Evolutionary conservation across 2,888 invertebrate species (phyloP).

Genomic region (Smittia sp.): DNA sequence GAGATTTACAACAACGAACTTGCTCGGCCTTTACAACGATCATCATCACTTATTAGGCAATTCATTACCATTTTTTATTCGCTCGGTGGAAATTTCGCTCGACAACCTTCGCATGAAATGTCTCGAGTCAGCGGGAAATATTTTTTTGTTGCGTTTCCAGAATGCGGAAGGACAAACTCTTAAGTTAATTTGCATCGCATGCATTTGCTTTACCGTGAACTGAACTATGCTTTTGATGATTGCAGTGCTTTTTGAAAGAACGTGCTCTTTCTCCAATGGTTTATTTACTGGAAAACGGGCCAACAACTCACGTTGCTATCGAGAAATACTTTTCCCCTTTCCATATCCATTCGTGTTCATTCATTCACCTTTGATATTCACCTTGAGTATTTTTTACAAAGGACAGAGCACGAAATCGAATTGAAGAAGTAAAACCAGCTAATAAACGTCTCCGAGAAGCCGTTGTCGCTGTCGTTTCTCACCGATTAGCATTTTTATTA

Average conservation of each 20-base stretch:
- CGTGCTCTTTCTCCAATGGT: background rate
- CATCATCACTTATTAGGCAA: conserved; percentile 21
- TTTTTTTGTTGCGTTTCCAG: background rate
- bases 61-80: conserved; percentile 10
- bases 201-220: background rate
- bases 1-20: background rate
- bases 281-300: background rate
- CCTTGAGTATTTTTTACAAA: conserved; percentile 2
- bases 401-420: background rate
- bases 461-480: background rate
- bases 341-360: background rate
- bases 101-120: conserved; percentile 14
- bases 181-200: conserved; percentile 12
- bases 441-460: conserved; percentile 7
- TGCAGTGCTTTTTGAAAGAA: background rate
- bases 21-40: conserved; percentile 12
- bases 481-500: conserved; percentile 16
- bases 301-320: background rate
- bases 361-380: conserved; percentile 19
- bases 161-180: conserved; percentile 27
- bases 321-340: background rate
- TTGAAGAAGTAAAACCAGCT: background rate
- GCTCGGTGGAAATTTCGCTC: background rate
- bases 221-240: conserved; percentile 7
- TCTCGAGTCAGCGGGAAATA: background rate